A percentile compares a stretch with the other conserved stretches of the same genome.
phyloP scores from a whole-genome alignment of 2,888 invertebrate species.

The Lamellibrachia satsuma region DNA sequence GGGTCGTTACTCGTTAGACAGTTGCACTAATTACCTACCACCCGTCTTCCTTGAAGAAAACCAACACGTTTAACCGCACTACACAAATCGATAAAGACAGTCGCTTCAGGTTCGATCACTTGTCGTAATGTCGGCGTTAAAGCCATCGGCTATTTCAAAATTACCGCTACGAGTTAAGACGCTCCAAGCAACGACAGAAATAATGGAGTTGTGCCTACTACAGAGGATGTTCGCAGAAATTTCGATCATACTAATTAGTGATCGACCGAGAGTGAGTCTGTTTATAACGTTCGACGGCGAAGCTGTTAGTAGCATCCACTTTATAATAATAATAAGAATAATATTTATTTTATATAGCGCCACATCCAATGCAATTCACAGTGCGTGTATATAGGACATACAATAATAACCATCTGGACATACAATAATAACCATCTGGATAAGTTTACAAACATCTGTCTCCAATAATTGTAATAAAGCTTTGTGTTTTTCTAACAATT shows the following conservation, averaged over 20 bases:
- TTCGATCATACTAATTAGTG: background rate
- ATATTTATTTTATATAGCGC: too few species aligned
- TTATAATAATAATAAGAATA: too few species aligned
- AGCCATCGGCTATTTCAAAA: background rate
- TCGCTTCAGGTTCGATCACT: background rate
- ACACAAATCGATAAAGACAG: background rate
- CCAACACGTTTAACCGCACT: background rate
- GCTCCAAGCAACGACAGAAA: background rate
- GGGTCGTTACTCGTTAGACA: background rate
- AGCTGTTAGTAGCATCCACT: background rate
- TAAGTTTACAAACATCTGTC: too few species aligned
- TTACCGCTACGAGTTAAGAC: background rate
- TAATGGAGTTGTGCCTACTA: background rate
- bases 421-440: too few species aligned
- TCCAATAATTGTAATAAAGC: too few species aligned
- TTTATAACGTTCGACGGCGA: background rate
- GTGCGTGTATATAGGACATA: too few species aligned
- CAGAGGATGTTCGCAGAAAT: background rate
- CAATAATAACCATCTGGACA: too few species aligned
- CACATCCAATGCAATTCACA: too few species aligned
- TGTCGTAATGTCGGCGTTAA: background rate
- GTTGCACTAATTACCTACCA: background rate
- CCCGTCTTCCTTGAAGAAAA: background rate
- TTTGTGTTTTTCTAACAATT: too few species aligned
- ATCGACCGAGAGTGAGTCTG: background rate